phyloP scores from a whole-genome alignment of 2,113 vertebrate genomes.

The Sturnira hondurensis region DNA sequence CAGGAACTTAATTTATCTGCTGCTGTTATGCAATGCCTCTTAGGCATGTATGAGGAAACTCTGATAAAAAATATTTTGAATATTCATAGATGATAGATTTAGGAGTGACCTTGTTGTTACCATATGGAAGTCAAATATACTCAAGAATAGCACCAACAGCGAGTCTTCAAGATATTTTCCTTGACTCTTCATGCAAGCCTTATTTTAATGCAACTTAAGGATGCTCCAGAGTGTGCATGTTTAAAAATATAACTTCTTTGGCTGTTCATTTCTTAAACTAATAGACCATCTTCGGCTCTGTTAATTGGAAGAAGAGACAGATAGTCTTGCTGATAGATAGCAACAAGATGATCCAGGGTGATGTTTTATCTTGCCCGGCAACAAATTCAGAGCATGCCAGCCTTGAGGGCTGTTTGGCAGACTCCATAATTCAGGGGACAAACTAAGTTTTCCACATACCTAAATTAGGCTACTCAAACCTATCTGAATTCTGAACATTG shows the following conservation, averaged over 20 bases:
- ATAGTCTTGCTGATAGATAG: not conserved
- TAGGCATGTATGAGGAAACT: not conserved
- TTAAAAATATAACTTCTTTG: not conserved
- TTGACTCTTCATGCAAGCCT: not conserved
- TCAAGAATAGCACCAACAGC: not conserved
- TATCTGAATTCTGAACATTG: not conserved
- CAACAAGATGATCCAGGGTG: not conserved
- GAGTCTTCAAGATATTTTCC: not conserved
- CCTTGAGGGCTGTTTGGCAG: not conserved
- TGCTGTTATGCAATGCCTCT: not conserved
- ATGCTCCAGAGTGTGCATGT: not conserved
- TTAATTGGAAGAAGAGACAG: not conserved
- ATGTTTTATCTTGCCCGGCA: not conserved
- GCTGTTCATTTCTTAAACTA: not conserved
- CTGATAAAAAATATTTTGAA: slow-evolving; percentile 4
- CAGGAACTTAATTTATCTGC: not conserved
- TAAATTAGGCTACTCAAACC: not conserved
- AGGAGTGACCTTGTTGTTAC: slow-evolving; percentile 30
- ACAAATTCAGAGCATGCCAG: not conserved
- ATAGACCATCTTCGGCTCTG: not conserved
- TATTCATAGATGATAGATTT: not conserved
- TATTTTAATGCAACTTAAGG: not conserved
- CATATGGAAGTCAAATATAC: not conserved
- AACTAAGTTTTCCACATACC: not conserved
- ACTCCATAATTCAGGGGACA: not conserved